Evolutionary conservation across 2,888 invertebrate species (phyloP).

Genomic region (Torymus texanus): DNA sequence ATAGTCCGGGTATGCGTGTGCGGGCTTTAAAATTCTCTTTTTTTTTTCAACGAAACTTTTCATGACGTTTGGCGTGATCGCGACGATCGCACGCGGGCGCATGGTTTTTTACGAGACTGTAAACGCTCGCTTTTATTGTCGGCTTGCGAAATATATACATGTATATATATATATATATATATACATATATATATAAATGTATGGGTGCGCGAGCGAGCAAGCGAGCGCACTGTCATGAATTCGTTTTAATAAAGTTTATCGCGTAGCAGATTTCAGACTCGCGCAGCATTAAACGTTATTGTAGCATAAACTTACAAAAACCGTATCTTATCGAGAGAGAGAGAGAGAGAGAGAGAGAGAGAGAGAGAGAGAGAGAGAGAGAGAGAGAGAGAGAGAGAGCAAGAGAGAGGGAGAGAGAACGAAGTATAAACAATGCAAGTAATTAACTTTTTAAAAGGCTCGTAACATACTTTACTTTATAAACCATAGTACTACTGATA

Average conservation of each 20-base stretch:
- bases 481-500: not conserved
- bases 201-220: too few relatives aligned
- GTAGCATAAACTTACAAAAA: conserved; percentile 29
- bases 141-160: conserved; percentile 3
- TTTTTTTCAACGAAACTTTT: conserved; percentile 26
- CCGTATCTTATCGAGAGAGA: conserved; percentile 18
- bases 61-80: conserved; percentile 27
- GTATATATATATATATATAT: not conserved
- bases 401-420: too few relatives aligned
- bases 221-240: conserved; percentile 8
- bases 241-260: conserved; percentile 36
- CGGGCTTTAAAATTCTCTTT: conserved; percentile 36
- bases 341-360: too few relatives aligned
- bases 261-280: conserved; percentile 13
- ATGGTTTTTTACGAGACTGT: conserved; percentile 31
- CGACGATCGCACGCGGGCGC: not conserved
- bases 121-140: conserved; percentile 43
- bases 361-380: not conserved
- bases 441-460: not conserved
- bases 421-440: conserved; percentile 20
- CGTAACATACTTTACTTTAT: conserved; percentile 7
- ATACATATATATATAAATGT: not conserved
- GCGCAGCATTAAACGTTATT: conserved; percentile 29
- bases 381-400: not conserved
- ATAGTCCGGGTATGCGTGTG: too few relatives aligned